These are phyloP conservation scores for Albula goreensis DNA, from an alignment of 2,113 vertebrate species.

Conservation along the genomic window DNA sequence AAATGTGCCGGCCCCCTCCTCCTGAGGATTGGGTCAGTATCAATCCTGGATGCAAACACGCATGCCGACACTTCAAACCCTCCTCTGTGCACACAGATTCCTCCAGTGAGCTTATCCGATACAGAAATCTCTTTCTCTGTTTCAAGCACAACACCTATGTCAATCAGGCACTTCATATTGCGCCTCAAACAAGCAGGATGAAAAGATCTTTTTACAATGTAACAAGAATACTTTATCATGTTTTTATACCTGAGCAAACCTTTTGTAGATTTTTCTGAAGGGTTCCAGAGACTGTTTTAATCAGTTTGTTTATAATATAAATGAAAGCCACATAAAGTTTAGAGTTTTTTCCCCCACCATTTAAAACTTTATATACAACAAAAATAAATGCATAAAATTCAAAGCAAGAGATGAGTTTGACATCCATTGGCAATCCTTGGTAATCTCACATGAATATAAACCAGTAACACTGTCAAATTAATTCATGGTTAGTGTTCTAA, in stretches of 20 bases:
- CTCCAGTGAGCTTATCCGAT: too few species aligned
- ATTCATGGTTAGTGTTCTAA: background rate
- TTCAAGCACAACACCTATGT: too few species aligned
- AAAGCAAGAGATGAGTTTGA: background rate
- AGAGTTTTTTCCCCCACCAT: background rate
- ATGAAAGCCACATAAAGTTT: background rate
- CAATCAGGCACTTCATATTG: too few species aligned
- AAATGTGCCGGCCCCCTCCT: too few species aligned
- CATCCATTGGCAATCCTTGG: background rate
- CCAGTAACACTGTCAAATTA: background rate
- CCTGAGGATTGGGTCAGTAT: too few species aligned
- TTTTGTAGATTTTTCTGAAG: background rate
- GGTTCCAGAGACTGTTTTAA: background rate
- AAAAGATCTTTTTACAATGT: too few species aligned
- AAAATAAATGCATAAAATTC: background rate
- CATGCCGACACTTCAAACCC: too few species aligned
- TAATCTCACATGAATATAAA: constrained; percentile 1
- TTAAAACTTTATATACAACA: background rate
- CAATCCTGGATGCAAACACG: too few species aligned
- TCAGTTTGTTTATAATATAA: background rate
- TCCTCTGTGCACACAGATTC: too few species aligned
- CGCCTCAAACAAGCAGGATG: too few species aligned
- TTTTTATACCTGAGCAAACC: background rate
- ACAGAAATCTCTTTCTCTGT: too few species aligned
- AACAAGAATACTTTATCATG: background rate